phyloP scores from a whole-genome alignment of 2,888 invertebrate species.

The Caenorhabditis macrosperma region DNA sequence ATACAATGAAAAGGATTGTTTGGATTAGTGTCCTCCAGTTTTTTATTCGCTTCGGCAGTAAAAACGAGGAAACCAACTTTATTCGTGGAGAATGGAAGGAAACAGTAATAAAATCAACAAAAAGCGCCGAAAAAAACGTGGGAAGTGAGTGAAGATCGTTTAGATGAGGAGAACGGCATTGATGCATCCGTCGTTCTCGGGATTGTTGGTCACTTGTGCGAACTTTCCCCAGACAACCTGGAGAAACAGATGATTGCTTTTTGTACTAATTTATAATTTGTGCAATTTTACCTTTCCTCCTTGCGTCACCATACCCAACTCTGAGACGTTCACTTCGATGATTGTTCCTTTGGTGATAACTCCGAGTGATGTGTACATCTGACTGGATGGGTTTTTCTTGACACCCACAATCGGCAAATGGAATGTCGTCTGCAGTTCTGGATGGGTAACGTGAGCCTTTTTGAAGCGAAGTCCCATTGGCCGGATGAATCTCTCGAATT shows the following conservation, averaged over 20 bases:
- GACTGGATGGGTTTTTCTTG: constrained; percentile 97
- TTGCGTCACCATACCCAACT: constrained; percentile 97
- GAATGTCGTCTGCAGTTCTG: constrained; percentile 98
- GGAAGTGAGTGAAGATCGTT: constrained; percentile 3
- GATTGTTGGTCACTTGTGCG: constrained; percentile 97
- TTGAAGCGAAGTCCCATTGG: constrained; percentile 87
- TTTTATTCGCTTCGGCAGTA: background rate
- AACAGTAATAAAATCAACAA: constrained; percentile 57
- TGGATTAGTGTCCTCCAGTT: background rate
- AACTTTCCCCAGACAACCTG: constrained; percentile 98
- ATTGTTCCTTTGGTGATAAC: constrained; percentile 91
- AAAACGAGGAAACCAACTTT: constrained; percentile 13
- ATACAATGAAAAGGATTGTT: background rate
- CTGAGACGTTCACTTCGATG: constrained; percentile 90
- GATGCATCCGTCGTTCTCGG: constrained; percentile 99
- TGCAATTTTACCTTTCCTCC: constrained; percentile 85
- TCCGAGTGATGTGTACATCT: constrained; percentile 97
- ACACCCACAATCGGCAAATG: constrained; percentile 97
- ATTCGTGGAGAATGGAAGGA: background rate
- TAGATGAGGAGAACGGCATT: constrained; percentile 97
- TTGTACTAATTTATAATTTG: background rate
- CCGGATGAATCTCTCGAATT: constrained; percentile 97
- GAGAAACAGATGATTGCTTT: constrained; percentile 8
- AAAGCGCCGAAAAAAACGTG: constrained; percentile 17
- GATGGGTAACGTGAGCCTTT: constrained; percentile 96